Conservation (phyloP, 2,797 vertebrate species). For the Gambusia yucatana region DNA sequence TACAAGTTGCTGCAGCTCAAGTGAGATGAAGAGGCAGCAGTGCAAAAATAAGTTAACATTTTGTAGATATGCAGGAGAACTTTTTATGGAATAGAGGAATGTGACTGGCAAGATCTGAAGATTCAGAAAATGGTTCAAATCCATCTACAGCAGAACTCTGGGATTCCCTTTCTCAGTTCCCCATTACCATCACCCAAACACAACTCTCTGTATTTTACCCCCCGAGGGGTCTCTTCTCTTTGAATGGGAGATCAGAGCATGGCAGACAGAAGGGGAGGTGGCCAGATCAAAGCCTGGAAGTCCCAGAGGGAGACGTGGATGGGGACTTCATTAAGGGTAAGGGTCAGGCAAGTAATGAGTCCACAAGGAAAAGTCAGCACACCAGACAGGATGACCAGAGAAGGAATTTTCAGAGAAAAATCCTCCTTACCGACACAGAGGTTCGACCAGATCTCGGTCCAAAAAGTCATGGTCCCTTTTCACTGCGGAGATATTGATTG, state of each 20-base stretch:
- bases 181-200: constrained; percentile 18
- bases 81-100: constrained; percentile 19
- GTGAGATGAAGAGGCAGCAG: constrained; percentile 2
- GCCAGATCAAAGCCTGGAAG: constrained; percentile 65
- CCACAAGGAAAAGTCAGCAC: constrained; percentile 23
- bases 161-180: constrained; percentile 43
- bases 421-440: constrained; percentile 88
- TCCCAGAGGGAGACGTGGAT: constrained; percentile 49
- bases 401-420: not conserved
- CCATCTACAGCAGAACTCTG: constrained; percentile 63
- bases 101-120: constrained; percentile 39
- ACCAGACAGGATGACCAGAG: constrained; percentile 8
- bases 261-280: constrained; percentile 57
- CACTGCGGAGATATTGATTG: constrained; percentile 91
- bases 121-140: constrained; percentile 41
- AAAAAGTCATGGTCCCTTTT: constrained; percentile 96
- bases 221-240: constrained; percentile 71
- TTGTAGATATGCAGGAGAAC: not conserved
- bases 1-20: not conserved
- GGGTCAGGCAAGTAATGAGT: constrained; percentile 71
- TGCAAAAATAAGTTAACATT: constrained; percentile 6
- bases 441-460: constrained; percentile 94
- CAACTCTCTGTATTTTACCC: constrained; percentile 24
- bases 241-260: constrained; percentile 77
- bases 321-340: constrained; percentile 72